Base-by-base conservation (phyloP, 2,797 vertebrate species). In the Notamacropus eugenii region DNA sequence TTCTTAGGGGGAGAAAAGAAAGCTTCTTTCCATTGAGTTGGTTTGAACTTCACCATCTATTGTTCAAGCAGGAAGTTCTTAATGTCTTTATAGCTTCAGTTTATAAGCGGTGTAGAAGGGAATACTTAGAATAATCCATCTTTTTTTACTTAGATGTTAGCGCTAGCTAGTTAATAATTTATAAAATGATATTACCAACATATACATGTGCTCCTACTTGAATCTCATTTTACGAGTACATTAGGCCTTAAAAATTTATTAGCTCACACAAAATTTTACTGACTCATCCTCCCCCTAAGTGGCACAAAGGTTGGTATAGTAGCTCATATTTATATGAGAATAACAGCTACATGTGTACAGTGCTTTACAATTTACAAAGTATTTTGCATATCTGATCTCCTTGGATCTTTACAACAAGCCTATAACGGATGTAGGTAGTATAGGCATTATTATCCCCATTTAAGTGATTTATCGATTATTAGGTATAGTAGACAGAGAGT, bases 21-120 rank as follows among this genome's bases (percentile, higher is more conserved):
- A 95, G 2, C 93, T 91, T 92, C 91, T 94, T 94, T 90, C 95
- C 94, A 55, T 91, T 29, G 46, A 94, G n/a, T 93, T 91, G 94
- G 90, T 90, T 94, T 97, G 94, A 93, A 95, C 57, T 96, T 97
- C 82, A 93, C 97, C 92, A 95, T 93, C 90, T 91, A 95, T 90
- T 93, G 40, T 74, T 96, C 91, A 92, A 90, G 19, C 52, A 96
- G 90, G 94, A 95, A 93, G 34, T 50, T 97, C 93, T 92, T 93
- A 95, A 55, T 95, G 93, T 10, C 96, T 97, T 98, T 96, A 96
- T 16, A 95, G 91, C 40, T 91, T 95, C 27, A 91, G 34, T 97
- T 97, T 93, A 97, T 95, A 92, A 94, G 74, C 90, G 96, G 74
- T 94, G 96, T 95, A 96, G 97, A 97, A 96, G 56, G 57, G 93